Conservation (phyloP, 2,888 invertebrate species). For the Epistrophella euchroma region DNA sequence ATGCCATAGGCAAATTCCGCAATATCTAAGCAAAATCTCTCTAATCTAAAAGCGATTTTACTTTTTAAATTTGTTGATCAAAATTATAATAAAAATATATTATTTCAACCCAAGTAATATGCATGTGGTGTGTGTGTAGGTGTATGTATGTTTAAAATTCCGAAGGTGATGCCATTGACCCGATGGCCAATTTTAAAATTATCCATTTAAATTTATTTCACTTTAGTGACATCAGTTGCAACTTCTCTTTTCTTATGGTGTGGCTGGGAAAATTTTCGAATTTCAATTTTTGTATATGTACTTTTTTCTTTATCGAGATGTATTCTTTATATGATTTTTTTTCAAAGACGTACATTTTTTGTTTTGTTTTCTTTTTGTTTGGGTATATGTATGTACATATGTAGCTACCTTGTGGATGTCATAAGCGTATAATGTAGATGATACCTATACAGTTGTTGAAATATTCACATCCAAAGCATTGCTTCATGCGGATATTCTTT, state of each 20-base stretch:
- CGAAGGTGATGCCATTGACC: slow-evolving; percentile 65
- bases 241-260: slow-evolving; percentile 1
- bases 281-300: slow-evolving; percentile 1
- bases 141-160: not conserved
- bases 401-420: not conserved
- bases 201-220: slow-evolving; percentile 14
- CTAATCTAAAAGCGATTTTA: not conserved
- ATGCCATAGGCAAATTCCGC: not conserved
- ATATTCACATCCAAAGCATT: not conserved
- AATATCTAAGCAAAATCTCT: not conserved
- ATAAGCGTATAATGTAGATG: not conserved
- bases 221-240: slow-evolving; percentile 40
- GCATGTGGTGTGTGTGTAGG: not conserved
- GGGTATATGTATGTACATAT: too few relatives aligned
- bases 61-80: not conserved
- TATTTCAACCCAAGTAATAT: slow-evolving; percentile 10
- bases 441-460: not conserved
- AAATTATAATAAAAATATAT: not conserved
- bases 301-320: slow-evolving; percentile 31
- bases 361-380: slow-evolving; percentile 14
- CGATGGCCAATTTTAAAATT: slow-evolving; percentile 52
- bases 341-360: slow-evolving; percentile 33
- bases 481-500: not conserved
- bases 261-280: slow-evolving; percentile 36
- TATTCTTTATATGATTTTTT: slow-evolving; percentile 63